Evolutionary conservation across 1,140 invertebrate genomes (phyloP), one percentile per base, ranked within the genome.

Genomic region (Myzus persicae): DNA sequence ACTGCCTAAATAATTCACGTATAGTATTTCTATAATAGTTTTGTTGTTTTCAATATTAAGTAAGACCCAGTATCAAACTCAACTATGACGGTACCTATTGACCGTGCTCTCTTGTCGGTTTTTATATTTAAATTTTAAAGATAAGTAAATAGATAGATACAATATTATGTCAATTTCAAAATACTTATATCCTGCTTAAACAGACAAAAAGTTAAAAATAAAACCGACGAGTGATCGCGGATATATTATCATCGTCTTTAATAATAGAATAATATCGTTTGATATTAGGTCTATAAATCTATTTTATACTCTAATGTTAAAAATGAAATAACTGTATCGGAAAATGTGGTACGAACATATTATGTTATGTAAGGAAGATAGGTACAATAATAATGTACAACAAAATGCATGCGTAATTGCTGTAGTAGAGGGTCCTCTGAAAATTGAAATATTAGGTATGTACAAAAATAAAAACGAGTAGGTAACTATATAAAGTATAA

Each of bases 191-290:
- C 31, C 18, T n/a, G 14, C n/a, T 67, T 67, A 5, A 59, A 31
- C 2, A 59, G 26, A 67, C 2, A 51, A 51, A 22, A 51, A 51
- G 31, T 59, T 59, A 14, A 54, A 7, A 51, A 51, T 22, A 54
- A 54, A 67, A 67, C 18, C 31, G 59, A 76, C n/a, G 59, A 76
- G 59, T n/a, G 59, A 76, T 76, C 59, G 36, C 59, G 59, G 59
- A 76, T 76, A 76, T 76, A 76, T 76, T 76, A 76, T 76, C 59
- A 76, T 76, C 59, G 31, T 76, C 59, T 76, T 67, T 67, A 67
- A 67, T 67, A 67, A 67, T 67, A 76, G 31, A 14, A n/a, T 76
- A 76, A 76, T 67, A n/a, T 76, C 31, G 31, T 76, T n/a, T 76
- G n/a, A 76, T 76, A 76, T 2, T 24, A 76, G 14, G 31, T 76